phyloP scores from a whole-genome alignment of 2,888 invertebrate genomes.

The Pinctada fucata region DNA sequence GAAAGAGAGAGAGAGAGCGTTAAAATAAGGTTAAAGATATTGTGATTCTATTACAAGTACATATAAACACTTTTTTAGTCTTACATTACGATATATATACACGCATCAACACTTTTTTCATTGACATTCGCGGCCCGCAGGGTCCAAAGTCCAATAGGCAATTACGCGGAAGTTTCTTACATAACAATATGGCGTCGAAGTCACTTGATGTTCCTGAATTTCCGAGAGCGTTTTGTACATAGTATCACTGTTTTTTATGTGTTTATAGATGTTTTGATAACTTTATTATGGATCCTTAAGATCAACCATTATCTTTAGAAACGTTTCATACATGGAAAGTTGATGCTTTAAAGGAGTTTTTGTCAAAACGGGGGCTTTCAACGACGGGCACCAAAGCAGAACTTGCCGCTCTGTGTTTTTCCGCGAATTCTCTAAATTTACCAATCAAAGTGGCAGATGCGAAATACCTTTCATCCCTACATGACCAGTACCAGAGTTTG shows the following conservation, averaged over 20 bases:
- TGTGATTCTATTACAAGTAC: too few relatives aligned
- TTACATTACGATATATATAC: too few relatives aligned
- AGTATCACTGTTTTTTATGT: neutral
- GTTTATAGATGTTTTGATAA: neutral
- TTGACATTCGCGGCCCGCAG: neutral
- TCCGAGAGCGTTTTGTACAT: neutral
- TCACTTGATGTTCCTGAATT: neutral
- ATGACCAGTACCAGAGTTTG: neutral
- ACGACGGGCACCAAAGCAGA: neutral
- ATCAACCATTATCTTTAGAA: neutral
- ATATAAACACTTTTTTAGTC: neutral
- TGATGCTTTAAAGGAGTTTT: neutral
- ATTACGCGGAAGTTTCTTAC: neutral
- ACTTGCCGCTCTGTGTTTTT: neutral
- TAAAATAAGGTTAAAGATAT: too few relatives aligned
- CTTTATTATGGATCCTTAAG: neutral
- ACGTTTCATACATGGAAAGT: neutral
- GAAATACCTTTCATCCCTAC: neutral
- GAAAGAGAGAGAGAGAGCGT: too few relatives aligned
- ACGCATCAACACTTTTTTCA: neutral
- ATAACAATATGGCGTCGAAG: neutral
- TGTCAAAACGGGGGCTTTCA: neutral
- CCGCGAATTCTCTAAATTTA: neutral
- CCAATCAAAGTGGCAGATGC: conserved; percentile 3
- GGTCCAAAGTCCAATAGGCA: neutral